A percentile compares a stretch with the other conserved stretches of the same genome.
These are phyloP conservation scores for Nicator chloris DNA, from an alignment of 2,113 vertebrate species.

Conservation along the genomic window DNA sequence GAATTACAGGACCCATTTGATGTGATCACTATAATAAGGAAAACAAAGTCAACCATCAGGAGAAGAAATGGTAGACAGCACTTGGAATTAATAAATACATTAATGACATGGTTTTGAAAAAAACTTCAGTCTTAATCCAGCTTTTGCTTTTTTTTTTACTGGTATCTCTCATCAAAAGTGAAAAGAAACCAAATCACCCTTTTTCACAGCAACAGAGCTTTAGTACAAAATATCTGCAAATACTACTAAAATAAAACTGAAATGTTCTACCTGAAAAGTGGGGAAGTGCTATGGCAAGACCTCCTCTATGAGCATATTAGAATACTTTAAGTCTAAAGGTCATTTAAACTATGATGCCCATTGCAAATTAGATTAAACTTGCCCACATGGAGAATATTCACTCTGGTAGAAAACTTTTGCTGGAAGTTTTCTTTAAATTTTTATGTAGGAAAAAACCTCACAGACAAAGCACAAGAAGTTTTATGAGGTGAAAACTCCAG, in stretches of 20 bases:
- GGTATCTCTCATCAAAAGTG: neutral
- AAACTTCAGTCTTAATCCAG: neutral
- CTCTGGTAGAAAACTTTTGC: neutral
- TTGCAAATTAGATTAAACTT: neutral
- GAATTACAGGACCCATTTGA: neutral
- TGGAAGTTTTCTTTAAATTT: neutral
- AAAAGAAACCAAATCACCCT: neutral
- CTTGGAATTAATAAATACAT: neutral
- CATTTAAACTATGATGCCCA: neutral
- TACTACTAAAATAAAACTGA: neutral
- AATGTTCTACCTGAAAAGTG: neutral
- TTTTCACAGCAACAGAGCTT: rapidly evolving
- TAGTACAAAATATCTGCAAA: neutral
- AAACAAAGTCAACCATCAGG: neutral
- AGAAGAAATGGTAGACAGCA: neutral
- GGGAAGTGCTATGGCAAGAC: neutral
- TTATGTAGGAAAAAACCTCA: neutral
- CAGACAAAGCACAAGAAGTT: neutral
- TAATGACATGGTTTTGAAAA: neutral
- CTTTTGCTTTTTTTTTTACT: neutral
- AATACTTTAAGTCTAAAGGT: neutral
- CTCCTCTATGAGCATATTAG: neutral
- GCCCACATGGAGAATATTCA: neutral
- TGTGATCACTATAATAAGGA: neutral
- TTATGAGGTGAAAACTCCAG: neutral